phyloP scores from a whole-genome alignment of 2,797 vertebrate species.

The Syncerus caffer region DNA sequence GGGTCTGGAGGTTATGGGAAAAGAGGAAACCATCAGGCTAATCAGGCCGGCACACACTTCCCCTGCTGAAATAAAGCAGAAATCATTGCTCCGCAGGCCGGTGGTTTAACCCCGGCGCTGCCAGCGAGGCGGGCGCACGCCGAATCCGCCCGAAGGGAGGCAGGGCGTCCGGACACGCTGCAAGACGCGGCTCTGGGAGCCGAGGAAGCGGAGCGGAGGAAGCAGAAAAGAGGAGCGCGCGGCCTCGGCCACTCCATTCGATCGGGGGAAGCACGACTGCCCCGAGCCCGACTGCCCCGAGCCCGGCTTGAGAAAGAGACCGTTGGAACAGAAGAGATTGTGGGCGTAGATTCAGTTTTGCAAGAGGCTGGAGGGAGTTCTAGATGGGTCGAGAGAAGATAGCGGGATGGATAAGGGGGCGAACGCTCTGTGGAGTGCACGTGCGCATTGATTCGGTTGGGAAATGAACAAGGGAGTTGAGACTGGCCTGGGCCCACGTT shows the following conservation, averaged over 20 bases:
- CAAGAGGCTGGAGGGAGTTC: conserved; percentile 13
- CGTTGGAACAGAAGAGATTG: conserved; percentile 18
- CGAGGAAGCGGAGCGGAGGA: not conserved
- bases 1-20: conserved; percentile 99
- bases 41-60: conserved; percentile 98
- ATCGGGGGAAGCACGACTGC: not conserved
- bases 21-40: conserved; percentile 99
- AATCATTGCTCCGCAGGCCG: conserved; percentile 79
- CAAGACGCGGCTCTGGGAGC: not conserved
- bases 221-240: not conserved
- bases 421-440: not conserved
- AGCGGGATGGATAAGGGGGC: not conserved
- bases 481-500: not conserved
- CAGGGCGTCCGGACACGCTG: not conserved
- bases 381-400: not conserved
- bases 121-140: conserved; percentile 51
- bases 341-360: conserved; percentile 48
- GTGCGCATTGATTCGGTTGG: not conserved
- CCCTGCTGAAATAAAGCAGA: conserved; percentile 91
- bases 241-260: not conserved
- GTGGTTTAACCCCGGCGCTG: conserved; percentile 82
- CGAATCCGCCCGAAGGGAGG: not conserved
- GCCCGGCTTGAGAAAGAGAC: not conserved
- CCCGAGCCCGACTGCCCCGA: too few species aligned
- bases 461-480: not conserved